Base-by-base conservation (phyloP, 2,113 vertebrate genomes). In the Aythya baeri region DNA sequence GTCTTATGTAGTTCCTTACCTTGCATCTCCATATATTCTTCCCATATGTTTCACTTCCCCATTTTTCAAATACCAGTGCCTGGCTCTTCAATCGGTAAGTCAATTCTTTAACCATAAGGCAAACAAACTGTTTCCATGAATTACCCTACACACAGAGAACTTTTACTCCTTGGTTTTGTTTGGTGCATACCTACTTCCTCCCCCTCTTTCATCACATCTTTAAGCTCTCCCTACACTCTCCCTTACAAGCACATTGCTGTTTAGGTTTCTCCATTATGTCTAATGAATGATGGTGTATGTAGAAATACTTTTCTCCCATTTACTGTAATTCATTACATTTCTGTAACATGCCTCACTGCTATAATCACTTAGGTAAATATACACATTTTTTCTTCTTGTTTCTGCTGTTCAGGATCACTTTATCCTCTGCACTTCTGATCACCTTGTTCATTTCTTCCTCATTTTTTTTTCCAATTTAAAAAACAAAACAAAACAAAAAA, bases 321-420 rank as follows among this genome's bases (percentile, higher is more conserved):
- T 84, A 71, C 4, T 65, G 4, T 17, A 55, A 74, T n/a, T 71
- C 13, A 44, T 54, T 73, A 29, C 49, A 25, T 86, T 57, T 70
- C 44, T 70, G 14, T 73, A 41, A 32, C 38, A 43, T 41, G 6
- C 13, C 38, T 65, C 22, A 57, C 6, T 57, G 38, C 15, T 88
- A 49, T 52, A 32, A 90, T 46, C 10, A 32, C 32, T 11, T 38
- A 0, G 0, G n/a, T 31, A 55, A 61, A 9, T 25, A 17, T 0
- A 3, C 2, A 55, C 43, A 63, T 66, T 15, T 43, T 62, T 49
- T n/a, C 11, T 79, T 57, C 46, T 67, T 68, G 63, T 41, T 91
- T 27, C 49, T 25, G 31, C 17, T 63, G n/a, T 41, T 87, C 27
- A 41, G n/a, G 22, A 91, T 49, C 46, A 49, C 46, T 21, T 49